These are phyloP conservation scores for Nasonovia ribisnigri DNA, from an alignment of 2,888 invertebrate species.

Conservation along the genomic window DNA sequence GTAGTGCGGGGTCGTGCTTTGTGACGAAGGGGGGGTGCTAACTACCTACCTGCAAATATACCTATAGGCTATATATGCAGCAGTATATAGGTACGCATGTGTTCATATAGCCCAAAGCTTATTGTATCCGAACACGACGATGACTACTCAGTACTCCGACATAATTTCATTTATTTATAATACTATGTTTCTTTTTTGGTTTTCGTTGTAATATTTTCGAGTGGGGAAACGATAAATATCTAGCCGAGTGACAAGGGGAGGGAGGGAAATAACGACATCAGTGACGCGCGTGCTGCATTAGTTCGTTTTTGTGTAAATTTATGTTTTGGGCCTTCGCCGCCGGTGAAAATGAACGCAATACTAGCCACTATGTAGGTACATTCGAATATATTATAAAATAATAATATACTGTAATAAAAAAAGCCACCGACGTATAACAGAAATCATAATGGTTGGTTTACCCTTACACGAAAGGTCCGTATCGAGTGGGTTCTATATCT, in stretches of 20 bases:
- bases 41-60: background rate
- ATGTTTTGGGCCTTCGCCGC: background rate
- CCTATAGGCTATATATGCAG: background rate
- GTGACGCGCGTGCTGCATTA: background rate
- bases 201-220: background rate
- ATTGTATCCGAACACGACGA: conserved; percentile 5
- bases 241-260: background rate
- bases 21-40: background rate
- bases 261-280: background rate
- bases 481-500: background rate
- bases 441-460: background rate
- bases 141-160: background rate
- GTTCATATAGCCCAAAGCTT: background rate
- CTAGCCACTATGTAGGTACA: background rate
- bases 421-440: background rate
- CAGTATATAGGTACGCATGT: no score
- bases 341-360: background rate
- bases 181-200: background rate
- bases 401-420: background rate
- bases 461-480: background rate
- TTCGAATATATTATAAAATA: background rate
- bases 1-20: background rate
- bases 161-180: conserved; percentile 1
- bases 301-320: background rate
- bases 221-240: conserved; percentile 3